Evolutionary conservation across 2,113 vertebrate genomes (phyloP), one percentile per base, ranked within the genome.

Genomic region (Perognathus longimembris): DNA sequence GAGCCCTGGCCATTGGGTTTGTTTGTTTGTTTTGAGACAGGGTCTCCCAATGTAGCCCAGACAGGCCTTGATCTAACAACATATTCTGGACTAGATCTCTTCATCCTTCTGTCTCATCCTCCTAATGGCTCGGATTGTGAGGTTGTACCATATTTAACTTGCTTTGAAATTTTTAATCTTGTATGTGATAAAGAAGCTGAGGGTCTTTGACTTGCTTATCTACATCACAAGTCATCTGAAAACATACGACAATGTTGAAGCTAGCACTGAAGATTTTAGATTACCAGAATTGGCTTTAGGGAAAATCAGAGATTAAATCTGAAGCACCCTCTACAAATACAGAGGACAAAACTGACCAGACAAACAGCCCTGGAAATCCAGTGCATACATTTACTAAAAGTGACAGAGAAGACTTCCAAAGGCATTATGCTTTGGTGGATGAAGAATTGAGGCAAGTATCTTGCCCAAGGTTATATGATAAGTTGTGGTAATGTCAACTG

Each of bases 301-400:
- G 70, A 36, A n/a, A 84, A 85, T 85, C 21, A 59, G n/a, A 88
- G 14, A 88, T 84, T 78, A 40, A 85, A 78, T 54, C 18, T 57
- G 22, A 94, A 18, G 0, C 11, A 18, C 40, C 50, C 28, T 63
- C 61, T 26, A 69, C 90, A 88, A 78, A 85, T 9, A 36, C 1
- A 57, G 14, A 42, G 28, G 12, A 38, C 38, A 38, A 42, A 74
- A 57, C 59, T 45, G 32, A 82, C 5, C 34, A 6, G 30, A 90
- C 64, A 3, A 78, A 10, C 3, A 57, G 1, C 21, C 6, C 2
- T 34, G 3, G 71, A 3, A 82, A 15, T 69, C 85, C 18, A 42
- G 17, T 32, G 3, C 30, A 26, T 5, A 70, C 3, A 75, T 61
- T 79, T 40, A 30, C 22, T 66, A 17, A 42, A 7, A 81, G 87